Base-by-base conservation (phyloP, 1,140 invertebrate species). In the Asobara japonica region DNA sequence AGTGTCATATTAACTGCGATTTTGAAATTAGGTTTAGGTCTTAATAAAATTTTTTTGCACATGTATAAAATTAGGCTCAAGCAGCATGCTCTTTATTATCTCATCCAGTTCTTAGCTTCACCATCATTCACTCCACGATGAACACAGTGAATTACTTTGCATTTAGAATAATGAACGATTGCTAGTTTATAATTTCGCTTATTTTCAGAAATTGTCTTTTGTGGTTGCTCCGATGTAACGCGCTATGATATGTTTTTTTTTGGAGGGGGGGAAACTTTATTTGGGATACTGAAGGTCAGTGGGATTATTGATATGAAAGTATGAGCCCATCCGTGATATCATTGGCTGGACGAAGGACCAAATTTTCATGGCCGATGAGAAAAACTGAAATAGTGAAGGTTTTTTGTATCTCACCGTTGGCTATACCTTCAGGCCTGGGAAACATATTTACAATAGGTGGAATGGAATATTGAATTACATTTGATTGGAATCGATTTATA, bases 291-390 rank as follows among this genome's bases (percentile, higher is more conserved):
- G 66, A 48, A 75, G 70, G 36, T 72, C 66, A 69, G 31, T 16
- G 48, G 67, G 48, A 18, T 66, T 41, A 22, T 69, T 30, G 33
- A 10, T 64, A 75, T 67, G 74, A 69, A 83, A 79, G 73, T 83
- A 81, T 65, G 81, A 79, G 76, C 74, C 73, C 73, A 81, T 81
- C 80, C 82, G 83, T 51, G 69, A 72, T 72, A 79, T 71, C 78
- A 86, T 77, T 66, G 76, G 79, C 73, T 79, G 78, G 76, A 77
- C 76, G 74, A 83, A 51, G 76, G 84, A 76, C 79, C 81, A 83
- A 74, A 79, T 77, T 71, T 75, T 79, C 74, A 76, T 80, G 76
- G 77, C 64, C 69, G 73, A 51, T 65, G 80, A 77, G 69, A 81
- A 76, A 65, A 81, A 84, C 83, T 84, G 82, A 83, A 85, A 85